These are phyloP conservation scores for Latrodectus hesperus DNA, from an alignment of 2,888 invertebrate species.

Conservation along the genomic window DNA sequence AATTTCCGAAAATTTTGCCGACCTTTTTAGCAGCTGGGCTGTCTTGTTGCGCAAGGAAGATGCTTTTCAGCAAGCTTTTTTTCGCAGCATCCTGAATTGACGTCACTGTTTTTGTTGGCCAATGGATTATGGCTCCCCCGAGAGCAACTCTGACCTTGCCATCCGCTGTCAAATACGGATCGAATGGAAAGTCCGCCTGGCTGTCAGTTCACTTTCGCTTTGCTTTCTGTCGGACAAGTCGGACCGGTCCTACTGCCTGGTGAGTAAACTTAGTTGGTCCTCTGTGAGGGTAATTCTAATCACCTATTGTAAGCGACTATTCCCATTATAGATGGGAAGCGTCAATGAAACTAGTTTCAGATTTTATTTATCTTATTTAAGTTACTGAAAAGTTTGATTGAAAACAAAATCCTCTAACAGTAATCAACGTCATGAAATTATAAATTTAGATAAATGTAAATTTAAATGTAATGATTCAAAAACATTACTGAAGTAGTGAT, in stretches of 20 bases:
- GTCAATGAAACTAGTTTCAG: no score
- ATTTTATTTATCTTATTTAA: no score
- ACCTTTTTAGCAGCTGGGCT: conserved; percentile 30
- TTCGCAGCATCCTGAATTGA: conserved; percentile 55
- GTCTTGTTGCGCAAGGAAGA: conserved; percentile 45
- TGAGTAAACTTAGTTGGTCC: conserved; percentile 39
- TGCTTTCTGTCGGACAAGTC: conserved; percentile 35
- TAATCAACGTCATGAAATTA: no score
- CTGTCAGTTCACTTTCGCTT: conserved; percentile 31
- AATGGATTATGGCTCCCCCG: conserved; percentile 45
- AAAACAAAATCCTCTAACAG: no score
- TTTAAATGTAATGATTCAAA: no score
- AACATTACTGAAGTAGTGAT: no score
- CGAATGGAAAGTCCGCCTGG: conserved; percentile 19
- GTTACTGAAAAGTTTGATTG: no score
- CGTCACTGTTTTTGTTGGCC: conserved; percentile 57
- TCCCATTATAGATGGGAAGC: no score
- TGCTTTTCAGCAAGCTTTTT: conserved; percentile 33
- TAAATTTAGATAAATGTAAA: no score
- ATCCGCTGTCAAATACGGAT: not conserved
- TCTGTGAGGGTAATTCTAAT: no score
- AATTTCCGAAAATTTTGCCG: conserved; percentile 22
- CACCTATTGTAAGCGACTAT: no score
- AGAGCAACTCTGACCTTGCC: conserved; percentile 55
- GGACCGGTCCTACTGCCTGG: conserved; percentile 60